Conservation (phyloP, 2,113 vertebrate genomes). For the Oryzias woworae region DNA sequence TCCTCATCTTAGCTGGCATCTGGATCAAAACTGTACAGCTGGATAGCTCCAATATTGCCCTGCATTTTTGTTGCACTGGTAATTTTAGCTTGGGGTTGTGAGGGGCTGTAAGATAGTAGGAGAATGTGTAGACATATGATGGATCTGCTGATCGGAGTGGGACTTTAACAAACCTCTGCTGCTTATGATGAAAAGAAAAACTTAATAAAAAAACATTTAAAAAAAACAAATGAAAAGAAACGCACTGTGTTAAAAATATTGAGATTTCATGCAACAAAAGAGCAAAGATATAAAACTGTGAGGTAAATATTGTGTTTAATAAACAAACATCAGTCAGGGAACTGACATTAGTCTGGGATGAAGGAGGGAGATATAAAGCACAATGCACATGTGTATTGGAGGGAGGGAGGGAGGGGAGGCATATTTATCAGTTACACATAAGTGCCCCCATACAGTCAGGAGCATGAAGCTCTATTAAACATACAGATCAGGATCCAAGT, state of each 20-base stretch:
- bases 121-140: no score
- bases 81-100: no score
- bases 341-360: constrained; percentile 90
- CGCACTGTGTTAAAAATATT: background rate
- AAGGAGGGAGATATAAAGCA: constrained; percentile 84
- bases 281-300: constrained; percentile 61
- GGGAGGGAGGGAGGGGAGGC: constrained; percentile 77
- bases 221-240: background rate
- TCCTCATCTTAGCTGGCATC: no score
- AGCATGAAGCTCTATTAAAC: constrained; percentile 75
- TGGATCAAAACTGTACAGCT: no score
- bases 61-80: no score
- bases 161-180: no score
- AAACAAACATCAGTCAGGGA: constrained; percentile 95
- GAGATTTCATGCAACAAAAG: constrained; percentile 26
- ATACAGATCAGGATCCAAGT: constrained; percentile 87
- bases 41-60: no score
- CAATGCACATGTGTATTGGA: constrained; percentile 85
- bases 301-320: constrained; percentile 98
- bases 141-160: no score
- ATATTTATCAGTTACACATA: constrained; percentile 88
- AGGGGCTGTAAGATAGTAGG: no score
- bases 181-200: no score
- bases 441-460: constrained; percentile 83
- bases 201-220: no score